Percentiles rank a stretch among this genome's conserved stretches.
Conservation (phyloP, 2,797 vertebrate genomes). For the Nyctibius grandis region DNA sequence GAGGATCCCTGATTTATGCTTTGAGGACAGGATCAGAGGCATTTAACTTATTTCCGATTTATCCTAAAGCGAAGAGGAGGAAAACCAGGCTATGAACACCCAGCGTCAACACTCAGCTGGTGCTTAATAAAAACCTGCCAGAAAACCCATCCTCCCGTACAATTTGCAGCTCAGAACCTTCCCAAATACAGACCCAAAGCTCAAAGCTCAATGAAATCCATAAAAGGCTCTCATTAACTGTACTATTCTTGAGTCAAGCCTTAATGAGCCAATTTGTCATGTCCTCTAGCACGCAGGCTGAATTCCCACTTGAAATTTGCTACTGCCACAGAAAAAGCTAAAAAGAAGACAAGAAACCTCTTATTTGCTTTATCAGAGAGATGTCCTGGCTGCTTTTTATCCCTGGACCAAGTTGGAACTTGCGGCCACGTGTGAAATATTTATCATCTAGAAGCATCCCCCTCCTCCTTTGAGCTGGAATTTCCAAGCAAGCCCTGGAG, state of each 20-base stretch:
- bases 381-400: neutral
- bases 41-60: neutral
- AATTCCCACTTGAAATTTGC: neutral
- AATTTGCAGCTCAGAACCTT: neutral
- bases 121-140: neutral
- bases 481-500: neutral
- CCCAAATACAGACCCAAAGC: neutral
- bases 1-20: neutral
- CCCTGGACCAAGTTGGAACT: neutral
- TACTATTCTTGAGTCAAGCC: neutral
- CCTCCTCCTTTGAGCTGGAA: neutral
- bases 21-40: accelerated
- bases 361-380: neutral
- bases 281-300: neutral
- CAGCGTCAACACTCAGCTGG: neutral
- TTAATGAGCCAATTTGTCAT: neutral
- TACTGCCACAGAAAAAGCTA: neutral
- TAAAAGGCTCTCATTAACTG: neutral
- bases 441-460: neutral
- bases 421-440: neutral
- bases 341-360: neutral
- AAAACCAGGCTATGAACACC: neutral
- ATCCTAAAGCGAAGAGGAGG: neutral
- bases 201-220: neutral
- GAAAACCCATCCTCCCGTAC: neutral